Evolutionary conservation across 2,797 vertebrate species (phyloP), one percentile per base, ranked within the genome.

Genomic region (Novumbra hubbsi): DNA sequence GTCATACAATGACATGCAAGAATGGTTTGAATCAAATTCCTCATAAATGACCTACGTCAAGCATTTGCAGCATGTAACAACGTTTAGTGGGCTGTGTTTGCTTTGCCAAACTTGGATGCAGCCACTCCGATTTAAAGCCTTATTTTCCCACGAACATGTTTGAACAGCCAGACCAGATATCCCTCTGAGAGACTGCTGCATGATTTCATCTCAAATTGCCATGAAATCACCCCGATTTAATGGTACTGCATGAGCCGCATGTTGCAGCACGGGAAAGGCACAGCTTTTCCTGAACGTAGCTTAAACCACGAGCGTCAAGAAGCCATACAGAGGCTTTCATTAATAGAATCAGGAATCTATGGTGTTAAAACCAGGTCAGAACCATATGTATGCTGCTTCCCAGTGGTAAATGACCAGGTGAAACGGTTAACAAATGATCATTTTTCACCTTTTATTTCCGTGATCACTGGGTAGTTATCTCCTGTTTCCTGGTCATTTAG

Each of bases 231-330:
- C 68, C 72, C n/a, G 66, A 72, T 48, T 68, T 12, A 41, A 66
- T 70, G 15, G 3, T 52, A 17, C 16, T 17, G 50, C 75, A 28
- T 76, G 70, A 68, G 78, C 30, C 74, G 71, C 74, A 28, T 84
- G 80, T 82, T 77, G 76, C 74, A 78, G 77, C 75, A 83, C 83
- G 55, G 78, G 78, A n/a, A n/a, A n/a, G n/a, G 81, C 79, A 78
- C 21, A 24, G 14, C 27, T 69, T 57, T 69, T 69, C 75, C 55
- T 63, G 63, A 66, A 32, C 19, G 24, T 71, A 49, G 68, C 72
- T 50, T 34, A 38, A 50, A 75, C 66, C 67, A 49, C 21, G 9
- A 34, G 32, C 32, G 5, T 52, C 15, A 50, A 38, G n/a, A 45
- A 30, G 4, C 24, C 34, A 55, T 24, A 67, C 60, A 68, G 48